Conservation (phyloP, 2,888 invertebrate species). For the Entomobrya proxima region DNA sequence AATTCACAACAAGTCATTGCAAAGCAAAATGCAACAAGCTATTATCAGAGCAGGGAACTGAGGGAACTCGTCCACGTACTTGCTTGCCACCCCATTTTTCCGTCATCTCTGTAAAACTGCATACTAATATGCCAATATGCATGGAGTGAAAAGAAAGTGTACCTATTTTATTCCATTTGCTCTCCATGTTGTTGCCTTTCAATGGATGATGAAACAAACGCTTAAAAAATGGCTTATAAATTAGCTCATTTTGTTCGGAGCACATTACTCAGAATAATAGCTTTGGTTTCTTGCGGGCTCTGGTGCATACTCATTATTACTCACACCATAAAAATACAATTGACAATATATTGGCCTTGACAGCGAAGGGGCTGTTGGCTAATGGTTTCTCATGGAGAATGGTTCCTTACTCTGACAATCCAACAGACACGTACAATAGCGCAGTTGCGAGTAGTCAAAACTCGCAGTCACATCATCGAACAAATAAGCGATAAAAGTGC, state of each 20-base stretch:
- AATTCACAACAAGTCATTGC: no score
- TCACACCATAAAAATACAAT: background rate
- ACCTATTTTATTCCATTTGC: background rate
- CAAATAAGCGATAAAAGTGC: no score
- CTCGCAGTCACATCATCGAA: no score
- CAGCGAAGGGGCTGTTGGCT: background rate
- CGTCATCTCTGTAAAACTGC: no score
- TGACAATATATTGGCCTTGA: slow-evolving; percentile 1
- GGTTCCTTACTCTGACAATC: background rate
- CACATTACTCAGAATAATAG: background rate
- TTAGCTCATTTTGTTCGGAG: slow-evolving; percentile 21
- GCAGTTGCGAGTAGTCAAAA: no score
- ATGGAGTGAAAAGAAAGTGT: no score
- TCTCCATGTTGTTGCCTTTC: background rate
- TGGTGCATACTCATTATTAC: background rate
- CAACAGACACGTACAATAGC: no score
- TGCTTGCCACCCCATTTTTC: no score
- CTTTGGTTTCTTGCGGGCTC: background rate
- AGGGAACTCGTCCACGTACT: no score
- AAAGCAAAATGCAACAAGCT: no score
- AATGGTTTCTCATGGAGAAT: slow-evolving; percentile 23
- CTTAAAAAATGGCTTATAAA: slow-evolving; percentile 22
- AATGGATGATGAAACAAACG: background rate
- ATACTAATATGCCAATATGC: no score
- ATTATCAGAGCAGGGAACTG: no score